phyloP scores from a whole-genome alignment of 30 jellyfish, hydroid and myxozoan genomes.

The Aurelia sp. region DNA sequence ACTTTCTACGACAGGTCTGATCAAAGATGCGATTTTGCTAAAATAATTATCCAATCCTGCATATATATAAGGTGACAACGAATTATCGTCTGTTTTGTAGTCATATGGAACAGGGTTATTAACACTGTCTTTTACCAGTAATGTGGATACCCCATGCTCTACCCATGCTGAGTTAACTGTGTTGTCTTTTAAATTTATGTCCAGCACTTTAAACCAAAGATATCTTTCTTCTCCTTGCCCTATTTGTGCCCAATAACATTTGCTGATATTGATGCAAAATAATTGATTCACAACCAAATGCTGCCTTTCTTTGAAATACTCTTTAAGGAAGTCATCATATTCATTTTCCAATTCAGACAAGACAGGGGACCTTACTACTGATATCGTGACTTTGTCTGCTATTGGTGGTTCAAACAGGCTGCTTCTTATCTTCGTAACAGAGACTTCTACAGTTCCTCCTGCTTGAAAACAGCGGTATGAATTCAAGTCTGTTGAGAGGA shows the following conservation, averaged over 20 bases:
- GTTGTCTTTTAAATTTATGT: neutral
- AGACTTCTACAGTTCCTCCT: constrained; percentile 21
- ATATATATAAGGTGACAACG: neutral
- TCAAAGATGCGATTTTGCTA: neutral
- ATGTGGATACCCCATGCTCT: constrained; percentile 21
- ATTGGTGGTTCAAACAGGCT: constrained; percentile 9
- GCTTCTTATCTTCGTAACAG: neutral
- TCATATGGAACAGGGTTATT: constrained; percentile 36
- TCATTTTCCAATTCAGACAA: constrained; percentile 8
- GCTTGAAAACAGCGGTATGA: constrained; percentile 11
- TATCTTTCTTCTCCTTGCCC: neutral
- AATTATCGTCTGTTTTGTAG: neutral
- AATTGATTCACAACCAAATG: constrained; percentile 27
- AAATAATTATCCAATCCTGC: constrained; percentile 11
- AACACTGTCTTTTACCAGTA: constrained; percentile 26
- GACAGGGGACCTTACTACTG: constrained; percentile 55
- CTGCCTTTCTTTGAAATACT: constrained; percentile 19
- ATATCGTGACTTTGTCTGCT: constrained; percentile 15
- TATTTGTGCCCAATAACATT: no score
- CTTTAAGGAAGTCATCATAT: constrained; percentile 1
- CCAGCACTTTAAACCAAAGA: constrained; percentile 58
- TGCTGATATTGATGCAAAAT: neutral
- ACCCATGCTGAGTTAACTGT: constrained; percentile 43
- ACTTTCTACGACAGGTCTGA: neutral
- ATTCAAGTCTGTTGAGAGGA: constrained; percentile 9